Conservation (phyloP, 2,797 vertebrate genomes). For the Cossypha caffra region DNA sequence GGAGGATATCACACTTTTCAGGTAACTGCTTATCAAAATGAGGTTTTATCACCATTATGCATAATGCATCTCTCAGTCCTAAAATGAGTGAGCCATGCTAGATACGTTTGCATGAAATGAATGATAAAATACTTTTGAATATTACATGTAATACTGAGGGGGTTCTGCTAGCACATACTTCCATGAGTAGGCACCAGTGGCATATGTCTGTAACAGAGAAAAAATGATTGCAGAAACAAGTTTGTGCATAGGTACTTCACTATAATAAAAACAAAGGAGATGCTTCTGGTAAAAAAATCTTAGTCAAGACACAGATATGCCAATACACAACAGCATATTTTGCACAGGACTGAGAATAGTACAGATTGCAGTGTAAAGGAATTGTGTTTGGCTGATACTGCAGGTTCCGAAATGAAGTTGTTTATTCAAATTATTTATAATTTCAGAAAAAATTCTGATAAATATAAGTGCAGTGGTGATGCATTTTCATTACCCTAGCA, state of each 20-base stretch:
- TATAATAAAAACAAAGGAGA: not conserved
- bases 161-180: not conserved
- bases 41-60: not conserved
- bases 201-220: not conserved
- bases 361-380: not conserved
- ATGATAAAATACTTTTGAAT: not conserved
- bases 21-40: not conserved
- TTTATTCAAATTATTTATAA: constrained; percentile 24
- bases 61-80: not conserved
- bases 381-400: not conserved
- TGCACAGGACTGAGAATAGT: not conserved
- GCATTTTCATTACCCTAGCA: not conserved
- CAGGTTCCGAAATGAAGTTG: not conserved
- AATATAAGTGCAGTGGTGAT: not conserved
- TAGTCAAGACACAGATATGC: not conserved
- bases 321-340: not conserved
- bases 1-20: not conserved
- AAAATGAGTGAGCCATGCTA: not conserved
- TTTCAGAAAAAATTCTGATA: not conserved
- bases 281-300: not conserved
- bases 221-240: not conserved
- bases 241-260: not conserved
- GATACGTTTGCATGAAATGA: not conserved
- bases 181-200: not conserved
- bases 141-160: not conserved